Evolutionary conservation across 2,888 invertebrate genomes (phyloP), one percentile per base, ranked within the genome.

Genomic region (Hoplodrina blanda): DNA sequence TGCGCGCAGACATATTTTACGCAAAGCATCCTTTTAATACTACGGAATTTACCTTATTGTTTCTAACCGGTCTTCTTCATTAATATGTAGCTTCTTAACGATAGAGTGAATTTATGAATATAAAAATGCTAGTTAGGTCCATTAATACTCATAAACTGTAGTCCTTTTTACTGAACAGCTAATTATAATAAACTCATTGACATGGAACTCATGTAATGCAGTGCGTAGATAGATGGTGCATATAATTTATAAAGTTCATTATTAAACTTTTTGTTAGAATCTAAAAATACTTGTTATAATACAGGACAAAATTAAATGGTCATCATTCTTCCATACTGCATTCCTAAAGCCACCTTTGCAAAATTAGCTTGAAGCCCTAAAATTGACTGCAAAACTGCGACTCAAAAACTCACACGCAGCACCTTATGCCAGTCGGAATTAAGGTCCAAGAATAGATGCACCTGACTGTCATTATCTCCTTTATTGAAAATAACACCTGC

Each of bases 1-100:
- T 76, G 79, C 71, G 41, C 80, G 77, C 78, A 86, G 49, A 73
- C 69, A 69, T 76, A 71, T 76, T 82, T 85, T 76, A 80, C 78
- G 62, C 66, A 59, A 82, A 80, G 63, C 60, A 64, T 37, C 56
- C 4, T 69, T 52, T 80, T 69, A 54, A 74, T 62, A 53, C 60
- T 54, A 80, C 67, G 68, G 78, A 77, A 70, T 65, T 62, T 25
- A 41, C 20, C 4, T 52, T 64, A 54, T 77, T 80, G 13, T 53
- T 61, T 11, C 7, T 52, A 78, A 77, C 78, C 64, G 52, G 74
- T 83, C 2, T 5, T 55, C 8, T 10, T 33, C 20, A 53, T 76
- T 62, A 76, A 63, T 61, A 56, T 62, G 49, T 55, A 65, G 53
- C 17, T 62, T 17, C 10, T 71, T 64, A 56, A 83, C 62, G 73